These are phyloP conservation scores for Liodrosophila aerea DNA, from an alignment of 2,888 invertebrate genomes.

Conservation along the genomic window DNA sequence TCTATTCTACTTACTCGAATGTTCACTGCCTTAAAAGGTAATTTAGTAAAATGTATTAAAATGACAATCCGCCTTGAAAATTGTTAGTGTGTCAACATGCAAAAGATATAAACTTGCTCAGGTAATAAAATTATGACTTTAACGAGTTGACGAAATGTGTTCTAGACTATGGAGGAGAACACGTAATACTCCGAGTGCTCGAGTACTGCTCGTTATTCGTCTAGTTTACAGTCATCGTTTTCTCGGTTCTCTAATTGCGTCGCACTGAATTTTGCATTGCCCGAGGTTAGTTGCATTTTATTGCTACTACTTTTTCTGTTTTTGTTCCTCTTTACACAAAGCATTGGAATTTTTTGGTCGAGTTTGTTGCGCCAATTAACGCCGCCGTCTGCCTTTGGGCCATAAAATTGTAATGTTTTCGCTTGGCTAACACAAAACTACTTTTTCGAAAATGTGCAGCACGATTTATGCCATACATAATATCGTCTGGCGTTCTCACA, in stretches of 20 bases:
- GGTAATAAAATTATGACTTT: neutral
- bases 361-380: conserved; percentile 49
- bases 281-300: conserved; percentile 62
- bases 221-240: conserved; percentile 1
- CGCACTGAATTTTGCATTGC: conserved; percentile 47
- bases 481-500: conserved; percentile 42
- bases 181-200: conserved; percentile 17
- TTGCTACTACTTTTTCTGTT: conserved; percentile 19
- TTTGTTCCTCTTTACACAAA: neutral
- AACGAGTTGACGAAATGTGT: conserved; percentile 2
- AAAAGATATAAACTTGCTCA: too few relatives aligned
- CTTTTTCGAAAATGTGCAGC: conserved; percentile 16
- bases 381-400: conserved; percentile 42
- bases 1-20: too few relatives aligned
- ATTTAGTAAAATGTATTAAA: too few relatives aligned
- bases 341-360: conserved; percentile 31
- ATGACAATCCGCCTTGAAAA: too few relatives aligned
- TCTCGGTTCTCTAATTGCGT: conserved; percentile 38
- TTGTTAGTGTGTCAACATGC: too few relatives aligned
- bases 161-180: conserved; percentile 8
- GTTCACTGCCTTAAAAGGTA: too few relatives aligned
- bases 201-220: conserved; percentile 3
- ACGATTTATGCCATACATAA: conserved; percentile 31
- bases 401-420: conserved; percentile 30
- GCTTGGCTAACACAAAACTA: conserved; percentile 28